Percentiles rank a stretch among this genome's conserved stretches.
Evolutionary conservation across 2,113 vertebrate species (phyloP).

Genomic region (Plotosus lineatus): DNA sequence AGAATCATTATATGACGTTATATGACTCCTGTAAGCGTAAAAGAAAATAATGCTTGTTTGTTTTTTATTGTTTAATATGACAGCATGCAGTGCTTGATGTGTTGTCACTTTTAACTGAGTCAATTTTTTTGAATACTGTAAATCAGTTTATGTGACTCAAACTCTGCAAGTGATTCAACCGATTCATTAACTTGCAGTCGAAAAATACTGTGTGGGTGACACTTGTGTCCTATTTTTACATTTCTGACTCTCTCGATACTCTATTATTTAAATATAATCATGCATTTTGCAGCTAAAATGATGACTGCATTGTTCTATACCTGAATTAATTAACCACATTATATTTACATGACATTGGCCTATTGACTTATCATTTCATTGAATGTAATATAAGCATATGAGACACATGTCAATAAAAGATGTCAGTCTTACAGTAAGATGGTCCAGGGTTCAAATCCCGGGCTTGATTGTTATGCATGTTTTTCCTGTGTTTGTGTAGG

Average conservation of each 20-base stretch:
- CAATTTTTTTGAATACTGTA: background rate
- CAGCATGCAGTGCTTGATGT: background rate
- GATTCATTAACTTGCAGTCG: background rate
- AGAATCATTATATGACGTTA: background rate
- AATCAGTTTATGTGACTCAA: background rate
- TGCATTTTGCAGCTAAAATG: background rate
- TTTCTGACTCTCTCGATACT: background rate
- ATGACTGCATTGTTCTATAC: background rate
- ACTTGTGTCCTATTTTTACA: background rate
- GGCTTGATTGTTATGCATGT: too few species aligned
- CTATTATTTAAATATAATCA: too few species aligned
- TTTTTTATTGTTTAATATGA: background rate
- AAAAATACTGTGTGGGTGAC: background rate
- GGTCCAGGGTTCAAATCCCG: too few species aligned
- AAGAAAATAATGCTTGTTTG: background rate
- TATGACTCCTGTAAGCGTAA: too few species aligned
- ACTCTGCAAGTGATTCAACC: background rate
- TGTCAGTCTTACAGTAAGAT: too few species aligned
- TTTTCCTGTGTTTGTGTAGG: too few species aligned
- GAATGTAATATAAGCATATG: background rate
- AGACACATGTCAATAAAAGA: background rate
- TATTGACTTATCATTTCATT: background rate
- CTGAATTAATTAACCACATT: background rate
- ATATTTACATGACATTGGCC: background rate
- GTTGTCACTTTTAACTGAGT: background rate